Percentiles rank a stretch among this genome's conserved stretches.
Conservation (phyloP, 2,113 vertebrate species). For the Syrmaticus mikado region DNA sequence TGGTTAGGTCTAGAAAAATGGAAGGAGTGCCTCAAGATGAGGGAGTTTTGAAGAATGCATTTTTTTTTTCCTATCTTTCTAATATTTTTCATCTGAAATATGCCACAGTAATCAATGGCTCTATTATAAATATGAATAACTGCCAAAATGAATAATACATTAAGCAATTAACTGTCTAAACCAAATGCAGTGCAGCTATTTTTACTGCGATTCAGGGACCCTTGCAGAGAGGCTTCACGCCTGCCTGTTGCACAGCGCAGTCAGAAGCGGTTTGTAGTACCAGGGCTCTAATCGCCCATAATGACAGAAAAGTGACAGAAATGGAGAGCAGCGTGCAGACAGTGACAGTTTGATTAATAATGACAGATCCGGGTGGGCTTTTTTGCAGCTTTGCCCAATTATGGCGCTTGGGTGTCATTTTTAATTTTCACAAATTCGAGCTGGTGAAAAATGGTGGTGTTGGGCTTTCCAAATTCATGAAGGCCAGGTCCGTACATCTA, state of each 20-base stretch:
- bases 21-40: background rate
- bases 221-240: background rate
- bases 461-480: background rate
- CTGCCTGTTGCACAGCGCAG: background rate
- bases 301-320: conserved; percentile 9
- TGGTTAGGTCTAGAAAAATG: background rate
- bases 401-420: conserved; percentile 9
- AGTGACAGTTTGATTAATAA: background rate
- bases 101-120: background rate
- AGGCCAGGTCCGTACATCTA: background rate
- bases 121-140: background rate
- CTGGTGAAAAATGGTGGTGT: background rate
- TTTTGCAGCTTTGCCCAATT: background rate
- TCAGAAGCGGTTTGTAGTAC: conserved; percentile 16
- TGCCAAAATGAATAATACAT: background rate
- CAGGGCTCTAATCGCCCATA: background rate
- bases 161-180: background rate
- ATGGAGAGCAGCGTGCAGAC: background rate
- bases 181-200: background rate
- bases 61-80: background rate
- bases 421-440: conserved; percentile 1
- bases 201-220: background rate
- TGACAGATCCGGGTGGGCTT: background rate
- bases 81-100: background rate
- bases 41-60: background rate